phyloP scores from a whole-genome alignment of 1,140 invertebrate genomes.

The Caligus rogercresseyi region DNA sequence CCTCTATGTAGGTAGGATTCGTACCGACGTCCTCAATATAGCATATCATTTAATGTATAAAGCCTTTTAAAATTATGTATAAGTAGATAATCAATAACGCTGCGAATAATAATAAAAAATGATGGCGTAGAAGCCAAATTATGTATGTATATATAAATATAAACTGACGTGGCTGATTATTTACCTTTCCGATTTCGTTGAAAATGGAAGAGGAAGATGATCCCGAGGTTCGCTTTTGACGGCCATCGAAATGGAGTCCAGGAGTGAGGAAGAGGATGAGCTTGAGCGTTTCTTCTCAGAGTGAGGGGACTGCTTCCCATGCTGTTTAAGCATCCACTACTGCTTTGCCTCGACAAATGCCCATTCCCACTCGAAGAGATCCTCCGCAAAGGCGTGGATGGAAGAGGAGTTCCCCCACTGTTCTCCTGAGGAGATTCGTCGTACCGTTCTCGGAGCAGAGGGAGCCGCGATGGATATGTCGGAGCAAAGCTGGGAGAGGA shows the following conservation, averaged over 20 bases:
- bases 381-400: background rate
- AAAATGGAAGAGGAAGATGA: background rate
- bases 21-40: too few species aligned
- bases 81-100: too few species aligned
- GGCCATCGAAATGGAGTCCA: background rate
- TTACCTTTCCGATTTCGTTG: background rate
- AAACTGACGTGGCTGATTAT: background rate
- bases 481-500: conserved; percentile 20
- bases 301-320: background rate
- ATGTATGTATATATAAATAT: too few species aligned
- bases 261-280: background rate
- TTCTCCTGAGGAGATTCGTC: too few species aligned
- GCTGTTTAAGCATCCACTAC: background rate
- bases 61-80: too few species aligned
- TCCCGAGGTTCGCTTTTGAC: background rate
- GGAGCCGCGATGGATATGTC: conserved; percentile 13
- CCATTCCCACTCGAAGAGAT: background rate
- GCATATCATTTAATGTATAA: too few species aligned
- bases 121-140: too few species aligned
- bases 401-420: too few species aligned
- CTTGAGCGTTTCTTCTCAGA: background rate
- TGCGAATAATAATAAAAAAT: too few species aligned
- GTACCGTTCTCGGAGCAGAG: conserved; percentile 1
- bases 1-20: too few species aligned
- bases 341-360: background rate